Conservation (phyloP, 2,888 invertebrate species). For the Ceraclea dissimilis region DNA sequence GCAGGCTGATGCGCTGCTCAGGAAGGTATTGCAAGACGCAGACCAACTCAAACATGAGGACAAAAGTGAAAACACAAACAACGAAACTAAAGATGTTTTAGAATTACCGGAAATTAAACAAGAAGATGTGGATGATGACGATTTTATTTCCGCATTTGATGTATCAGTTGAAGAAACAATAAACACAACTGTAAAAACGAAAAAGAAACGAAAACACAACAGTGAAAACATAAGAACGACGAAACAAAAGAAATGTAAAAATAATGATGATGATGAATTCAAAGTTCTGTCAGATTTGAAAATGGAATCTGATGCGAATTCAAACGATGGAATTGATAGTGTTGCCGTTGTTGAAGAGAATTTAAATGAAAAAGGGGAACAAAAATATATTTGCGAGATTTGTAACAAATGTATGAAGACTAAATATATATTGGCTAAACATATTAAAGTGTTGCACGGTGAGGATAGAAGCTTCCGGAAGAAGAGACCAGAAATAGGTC, state of each 20-base stretch:
- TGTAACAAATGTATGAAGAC: not conserved
- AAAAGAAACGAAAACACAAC: not conserved
- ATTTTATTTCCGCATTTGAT: not conserved
- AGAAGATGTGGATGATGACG: not conserved
- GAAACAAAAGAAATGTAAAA: no score
- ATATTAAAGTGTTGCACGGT: slow-evolving; percentile 1
- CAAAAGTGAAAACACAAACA: not conserved
- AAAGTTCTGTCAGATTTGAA: not conserved
- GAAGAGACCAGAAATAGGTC: not conserved
- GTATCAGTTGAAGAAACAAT: not conserved
- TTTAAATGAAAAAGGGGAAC: not conserved
- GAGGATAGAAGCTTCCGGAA: not conserved
- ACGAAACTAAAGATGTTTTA: not conserved
- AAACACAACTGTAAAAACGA: not conserved
- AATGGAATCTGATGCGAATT: not conserved
- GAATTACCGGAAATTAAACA: not conserved
- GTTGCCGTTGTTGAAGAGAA: no score
- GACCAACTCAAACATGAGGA: no score
- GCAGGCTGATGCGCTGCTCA: not conserved
- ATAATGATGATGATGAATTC: no score
- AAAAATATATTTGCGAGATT: not conserved
- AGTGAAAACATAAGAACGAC: no score
- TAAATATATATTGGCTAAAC: slow-evolving; percentile 1
- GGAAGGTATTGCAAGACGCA: not conserved
- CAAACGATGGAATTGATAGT: no score